Evolutionary conservation across 2,797 vertebrate species (phyloP).

Genomic region (Falco biarmicus): DNA sequence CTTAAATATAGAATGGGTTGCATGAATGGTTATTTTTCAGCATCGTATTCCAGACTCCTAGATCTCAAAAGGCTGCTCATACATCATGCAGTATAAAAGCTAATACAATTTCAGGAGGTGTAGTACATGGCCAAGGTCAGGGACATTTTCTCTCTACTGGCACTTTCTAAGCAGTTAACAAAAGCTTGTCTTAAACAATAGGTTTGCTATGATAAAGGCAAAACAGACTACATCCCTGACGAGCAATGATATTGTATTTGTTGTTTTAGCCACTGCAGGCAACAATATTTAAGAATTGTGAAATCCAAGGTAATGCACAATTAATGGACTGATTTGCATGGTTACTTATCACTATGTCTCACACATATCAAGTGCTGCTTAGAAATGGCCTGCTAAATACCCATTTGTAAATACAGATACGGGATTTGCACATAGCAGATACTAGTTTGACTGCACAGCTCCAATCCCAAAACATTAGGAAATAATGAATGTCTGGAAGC

Average conservation of each 20-base stretch:
- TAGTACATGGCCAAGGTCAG: slow-evolving; percentile 58
- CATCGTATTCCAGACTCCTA: not conserved
- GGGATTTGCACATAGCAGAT: not conserved
- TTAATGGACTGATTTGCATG: not conserved
- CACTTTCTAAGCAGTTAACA: slow-evolving; percentile 46
- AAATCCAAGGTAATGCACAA: not conserved
- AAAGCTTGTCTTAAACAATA: slow-evolving; percentile 59
- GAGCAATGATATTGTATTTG: not conserved
- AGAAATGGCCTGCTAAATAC: not conserved
- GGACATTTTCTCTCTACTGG: not conserved
- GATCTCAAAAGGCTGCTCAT: slow-evolving; percentile 42
- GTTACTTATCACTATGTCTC: not conserved
- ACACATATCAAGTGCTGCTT: not conserved
- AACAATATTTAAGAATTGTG: not conserved
- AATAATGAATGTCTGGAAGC: not conserved
- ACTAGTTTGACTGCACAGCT: not conserved
- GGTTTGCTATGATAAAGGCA: slow-evolving; percentile 36
- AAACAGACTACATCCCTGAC: not conserved
- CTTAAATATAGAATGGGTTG: not conserved
- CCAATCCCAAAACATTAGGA: not conserved
- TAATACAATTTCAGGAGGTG: slow-evolving; percentile 49
- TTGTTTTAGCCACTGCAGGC: not conserved
- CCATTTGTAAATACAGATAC: not conserved
- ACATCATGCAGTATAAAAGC: slow-evolving; percentile 46
- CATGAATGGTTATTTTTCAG: not conserved